A percentile compares a stretch with the other conserved stretches of the same genome.
Evolutionary conservation across 2,113 vertebrate species (phyloP).

Genomic region (Climacteris rufus): DNA sequence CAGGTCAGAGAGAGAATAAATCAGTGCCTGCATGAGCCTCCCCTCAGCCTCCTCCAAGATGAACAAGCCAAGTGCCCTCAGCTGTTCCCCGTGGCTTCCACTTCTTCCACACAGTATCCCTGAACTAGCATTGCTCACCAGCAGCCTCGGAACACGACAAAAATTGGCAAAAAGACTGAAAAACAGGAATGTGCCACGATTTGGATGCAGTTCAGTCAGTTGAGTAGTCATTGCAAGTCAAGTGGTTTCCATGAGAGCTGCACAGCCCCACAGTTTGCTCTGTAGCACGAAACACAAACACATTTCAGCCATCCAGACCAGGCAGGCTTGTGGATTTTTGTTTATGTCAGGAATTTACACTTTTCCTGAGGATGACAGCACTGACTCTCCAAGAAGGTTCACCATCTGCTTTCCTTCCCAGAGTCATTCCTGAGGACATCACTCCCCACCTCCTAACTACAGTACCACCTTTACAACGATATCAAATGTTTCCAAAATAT

Average conservation of each 20-base stretch:
- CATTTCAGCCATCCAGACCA: background rate
- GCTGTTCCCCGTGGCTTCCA: rapidly evolving
- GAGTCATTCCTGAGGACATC: background rate
- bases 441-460: background rate
- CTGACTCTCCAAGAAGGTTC: background rate
- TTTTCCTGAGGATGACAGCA: background rate
- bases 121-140: background rate
- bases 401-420: background rate
- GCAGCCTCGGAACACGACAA: rapidly evolving
- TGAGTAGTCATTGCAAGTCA: background rate
- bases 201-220: background rate
- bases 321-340: background rate
- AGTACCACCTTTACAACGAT: background rate
- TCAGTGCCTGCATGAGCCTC: background rate
- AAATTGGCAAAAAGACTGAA: background rate
- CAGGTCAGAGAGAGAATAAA: background rate
- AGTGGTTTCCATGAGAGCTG: background rate
- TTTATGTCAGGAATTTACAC: background rate
- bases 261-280: background rate
- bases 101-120: background rate
- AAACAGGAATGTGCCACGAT: rapidly evolving
- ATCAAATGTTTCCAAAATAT: background rate
- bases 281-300: background rate
- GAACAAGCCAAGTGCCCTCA: background rate
- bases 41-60: background rate